A percentile compares a stretch with the other conserved stretches of the same genome.
Evolutionary conservation across 1,140 invertebrate genomes (phyloP).

Genomic region (Sarcophaga peregrina): DNA sequence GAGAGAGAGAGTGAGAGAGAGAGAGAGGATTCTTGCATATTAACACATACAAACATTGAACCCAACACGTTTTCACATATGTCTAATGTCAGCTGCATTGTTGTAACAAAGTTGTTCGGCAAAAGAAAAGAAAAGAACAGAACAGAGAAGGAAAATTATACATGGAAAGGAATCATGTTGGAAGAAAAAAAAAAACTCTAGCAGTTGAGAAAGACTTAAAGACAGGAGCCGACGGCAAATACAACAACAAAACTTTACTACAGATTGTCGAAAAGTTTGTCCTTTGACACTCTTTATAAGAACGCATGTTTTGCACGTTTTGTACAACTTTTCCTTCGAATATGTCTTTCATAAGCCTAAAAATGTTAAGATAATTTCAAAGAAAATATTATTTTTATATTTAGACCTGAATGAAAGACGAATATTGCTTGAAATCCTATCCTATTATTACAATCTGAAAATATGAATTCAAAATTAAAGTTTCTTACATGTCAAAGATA

Average conservation of each 20-base stretch:
- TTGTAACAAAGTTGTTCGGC: conserved; percentile 34
- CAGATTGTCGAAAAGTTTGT: conserved; percentile 36
- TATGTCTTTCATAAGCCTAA: too few relatives aligned
- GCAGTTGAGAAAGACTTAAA: not conserved
- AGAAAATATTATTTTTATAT: too few relatives aligned
- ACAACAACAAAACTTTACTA: conserved; percentile 3
- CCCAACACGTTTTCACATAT: conserved; percentile 40
- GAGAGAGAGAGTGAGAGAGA: not conserved
- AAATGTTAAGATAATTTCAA: too few relatives aligned
- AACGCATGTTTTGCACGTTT: conserved; percentile 17
- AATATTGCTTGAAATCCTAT: too few relatives aligned
- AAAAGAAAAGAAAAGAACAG: conserved; percentile 12
- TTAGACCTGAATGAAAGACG: too few relatives aligned
- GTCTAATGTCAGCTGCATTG: conserved; percentile 37
- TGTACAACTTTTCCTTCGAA: not conserved
- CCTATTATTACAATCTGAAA: too few relatives aligned
- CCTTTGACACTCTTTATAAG: conserved; percentile 32
- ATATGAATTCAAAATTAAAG: too few relatives aligned
- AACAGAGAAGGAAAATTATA: not conserved
- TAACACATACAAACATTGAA: conserved; percentile 37
- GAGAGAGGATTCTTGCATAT: not conserved
- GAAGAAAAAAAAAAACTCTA: not conserved
- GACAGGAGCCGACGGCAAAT: not conserved
- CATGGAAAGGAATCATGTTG: not conserved
- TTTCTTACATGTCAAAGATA: too few relatives aligned